Conservation (phyloP, 37 sponge, comb jelly and placozoan genomes). For the Beroe ovata region DNA sequence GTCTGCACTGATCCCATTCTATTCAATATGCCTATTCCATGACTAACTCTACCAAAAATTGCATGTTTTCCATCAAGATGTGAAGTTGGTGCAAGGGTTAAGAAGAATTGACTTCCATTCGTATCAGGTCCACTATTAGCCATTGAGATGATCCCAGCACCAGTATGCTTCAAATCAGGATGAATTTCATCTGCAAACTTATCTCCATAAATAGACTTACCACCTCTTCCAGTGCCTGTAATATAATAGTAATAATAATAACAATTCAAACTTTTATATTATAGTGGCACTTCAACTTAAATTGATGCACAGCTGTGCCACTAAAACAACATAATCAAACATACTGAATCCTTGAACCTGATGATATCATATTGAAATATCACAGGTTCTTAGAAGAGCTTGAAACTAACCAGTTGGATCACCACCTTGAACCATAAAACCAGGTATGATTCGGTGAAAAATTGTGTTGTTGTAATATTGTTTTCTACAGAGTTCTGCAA, state of each 20-base stretch:
- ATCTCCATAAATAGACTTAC: constrained; percentile 91
- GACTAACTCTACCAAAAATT: constrained; percentile 94
- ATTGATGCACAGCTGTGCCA: too few relatives aligned
- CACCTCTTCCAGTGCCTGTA: constrained; percentile 90
- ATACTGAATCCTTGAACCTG: too few relatives aligned
- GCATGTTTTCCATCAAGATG: constrained; percentile 98
- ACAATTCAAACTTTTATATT: too few relatives aligned
- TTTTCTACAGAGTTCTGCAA: constrained; percentile 79
- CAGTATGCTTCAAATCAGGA: constrained; percentile 93
- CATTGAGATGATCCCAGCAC: constrained; percentile 98
- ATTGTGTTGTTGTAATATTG: constrained; percentile 88
- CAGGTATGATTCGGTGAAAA: constrained; percentile 93
- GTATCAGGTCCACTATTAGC: constrained; percentile 99
- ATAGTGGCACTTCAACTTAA: too few relatives aligned
- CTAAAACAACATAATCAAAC: too few relatives aligned
- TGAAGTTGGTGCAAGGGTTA: constrained; percentile 92
- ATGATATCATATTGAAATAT: too few relatives aligned
- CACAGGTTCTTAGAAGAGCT: too few relatives aligned
- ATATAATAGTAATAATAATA: too few relatives aligned
- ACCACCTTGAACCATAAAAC: constrained; percentile 97
- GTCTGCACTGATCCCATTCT: constrained; percentile 86
- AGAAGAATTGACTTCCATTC: constrained; percentile 98
- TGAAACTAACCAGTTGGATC: constrained; percentile 97
- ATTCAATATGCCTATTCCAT: constrained; percentile 87
- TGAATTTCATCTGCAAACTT: constrained; percentile 94